Conservation (phyloP, 1,140 invertebrate genomes). For the Neodiprion pinetum region DNA sequence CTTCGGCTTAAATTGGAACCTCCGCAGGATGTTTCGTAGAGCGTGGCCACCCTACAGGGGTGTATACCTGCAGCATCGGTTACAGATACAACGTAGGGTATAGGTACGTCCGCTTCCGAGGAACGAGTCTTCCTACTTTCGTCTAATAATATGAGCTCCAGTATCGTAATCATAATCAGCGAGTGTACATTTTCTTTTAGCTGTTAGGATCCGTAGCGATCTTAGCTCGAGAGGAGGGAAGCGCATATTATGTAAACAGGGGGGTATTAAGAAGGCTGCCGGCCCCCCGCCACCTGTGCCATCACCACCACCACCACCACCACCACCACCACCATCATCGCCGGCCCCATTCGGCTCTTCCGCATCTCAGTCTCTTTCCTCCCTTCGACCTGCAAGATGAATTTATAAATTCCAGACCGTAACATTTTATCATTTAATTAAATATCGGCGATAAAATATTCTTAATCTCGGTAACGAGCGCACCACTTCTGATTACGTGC, state of each 20-base stretch:
- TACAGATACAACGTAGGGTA: not conserved
- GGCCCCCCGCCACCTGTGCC: not conserved
- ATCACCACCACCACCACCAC: not conserved
- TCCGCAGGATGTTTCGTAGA: too few species aligned
- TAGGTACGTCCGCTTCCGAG: not conserved
- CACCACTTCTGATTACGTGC: conserved; percentile 40
- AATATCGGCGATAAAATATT: conserved; percentile 51
- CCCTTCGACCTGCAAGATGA: conserved; percentile 37
- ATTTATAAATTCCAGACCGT: conserved; percentile 41
- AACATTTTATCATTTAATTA: conserved; percentile 51
- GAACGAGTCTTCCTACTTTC: conserved; percentile 16
- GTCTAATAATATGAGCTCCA: conserved; percentile 24
- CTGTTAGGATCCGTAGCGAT: conserved; percentile 20
- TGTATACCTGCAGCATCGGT: not conserved
- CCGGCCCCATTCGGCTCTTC: conserved; percentile 4
- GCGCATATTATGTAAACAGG: conserved; percentile 28
- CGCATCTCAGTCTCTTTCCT: conserved; percentile 13
- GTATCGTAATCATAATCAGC: conserved; percentile 33
- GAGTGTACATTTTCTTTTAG: conserved; percentile 26
- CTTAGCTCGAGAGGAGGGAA: conserved; percentile 6
- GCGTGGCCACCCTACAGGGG: too few species aligned
- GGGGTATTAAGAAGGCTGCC: conserved; percentile 19
- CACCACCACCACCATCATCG: conserved; percentile 1
- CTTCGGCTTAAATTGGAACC: too few species aligned
- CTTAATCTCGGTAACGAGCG: conserved; percentile 46